Base-by-base conservation (phyloP, 1,140 invertebrate genomes). In the Trichonephila clavata region DNA sequence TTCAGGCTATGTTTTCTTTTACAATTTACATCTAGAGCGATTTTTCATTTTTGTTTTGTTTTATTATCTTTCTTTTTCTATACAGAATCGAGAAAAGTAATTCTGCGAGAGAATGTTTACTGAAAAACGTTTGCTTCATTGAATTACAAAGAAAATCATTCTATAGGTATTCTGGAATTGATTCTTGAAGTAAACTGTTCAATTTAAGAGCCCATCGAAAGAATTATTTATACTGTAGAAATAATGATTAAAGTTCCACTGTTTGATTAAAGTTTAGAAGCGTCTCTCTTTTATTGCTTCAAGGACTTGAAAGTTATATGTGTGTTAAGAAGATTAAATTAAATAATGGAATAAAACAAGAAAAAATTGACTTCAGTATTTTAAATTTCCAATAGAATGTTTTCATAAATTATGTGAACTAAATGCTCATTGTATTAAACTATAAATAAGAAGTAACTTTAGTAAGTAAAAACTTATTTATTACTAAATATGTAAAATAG, bases 161-260 rank as follows among this genome's bases (percentile, higher is more conserved):
- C 71, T 3, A 18, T 39, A 16, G 27, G 32, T 18, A 77, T 32
- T 77, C 32, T 39, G 27, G 32, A 77, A 77, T 32, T 77, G 71
- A 32, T 77, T 77, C 27, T 13, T 4, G 71, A 77, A 27, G 27
- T 39, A 39, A 77, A 77, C 18, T 77, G 24, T 77, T 77, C 27
- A 77, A 27, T 32, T 77, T 77, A 77, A 77, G 32, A 32, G 71
- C 27, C 27, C 10, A 50, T 32, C 71, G 71, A 77, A 77, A 77
- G 32, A 32, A 32, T 77, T 77, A 39, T 77, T 77, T 39, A 27
- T 32, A 32, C 18, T 77, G 27, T 77, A 20, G 18, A 18, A 77
- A 77, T 77, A 77, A 39, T 77, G 71, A 77, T 77, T 77, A 77
- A 77, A 77, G 24, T 77, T 77, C 32, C 32, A 10, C 27, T 77